Evolutionary conservation across 2,888 invertebrate genomes (phyloP).

Genomic region (Drosophila sordidula): DNA sequence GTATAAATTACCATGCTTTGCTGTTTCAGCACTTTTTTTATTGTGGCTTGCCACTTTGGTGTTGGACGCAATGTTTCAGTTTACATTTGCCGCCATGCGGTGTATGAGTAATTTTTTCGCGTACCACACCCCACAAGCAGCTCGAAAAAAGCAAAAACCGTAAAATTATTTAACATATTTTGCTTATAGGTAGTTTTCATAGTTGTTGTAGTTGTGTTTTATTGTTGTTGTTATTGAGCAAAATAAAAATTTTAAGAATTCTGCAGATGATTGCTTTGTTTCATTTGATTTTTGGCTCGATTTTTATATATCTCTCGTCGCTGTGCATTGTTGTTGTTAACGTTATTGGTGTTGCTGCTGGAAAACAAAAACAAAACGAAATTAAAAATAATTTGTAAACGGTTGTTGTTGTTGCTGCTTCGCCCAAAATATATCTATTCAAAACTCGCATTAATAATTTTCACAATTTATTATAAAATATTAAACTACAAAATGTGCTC

Average conservation of each 20-base stretch:
- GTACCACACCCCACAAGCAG: constrained; percentile 21
- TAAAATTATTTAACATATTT: constrained; percentile 58
- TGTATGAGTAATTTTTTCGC: constrained; percentile 68
- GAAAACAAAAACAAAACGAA: constrained; percentile 26
- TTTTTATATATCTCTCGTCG: constrained; percentile 38
- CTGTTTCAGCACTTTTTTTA: constrained; percentile 18
- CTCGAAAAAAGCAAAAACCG: constrained; percentile 35
- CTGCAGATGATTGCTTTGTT: constrained; percentile 57
- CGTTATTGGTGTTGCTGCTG: constrained; percentile 8
- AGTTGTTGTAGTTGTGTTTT: constrained; percentile 23
- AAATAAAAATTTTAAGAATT: constrained; percentile 73
- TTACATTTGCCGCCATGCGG: constrained; percentile 27
- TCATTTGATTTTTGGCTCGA: constrained; percentile 47
- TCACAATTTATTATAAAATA: constrained; percentile 70
- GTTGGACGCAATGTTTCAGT: constrained; percentile 45
- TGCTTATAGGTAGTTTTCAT: constrained; percentile 18
- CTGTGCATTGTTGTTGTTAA: constrained; percentile 15
- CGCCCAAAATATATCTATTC: constrained; percentile 62
- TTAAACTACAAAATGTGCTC: constrained; percentile 53
- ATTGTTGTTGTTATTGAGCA: constrained; percentile 48
- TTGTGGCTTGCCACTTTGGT: constrained; percentile 43
- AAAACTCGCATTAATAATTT: constrained; percentile 66
- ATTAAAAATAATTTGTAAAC: constrained; percentile 67
- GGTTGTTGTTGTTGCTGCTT: constrained; percentile 33
- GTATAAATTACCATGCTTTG: constrained; percentile 25